Percentiles rank a stretch among this genome's conserved stretches.
Evolutionary conservation across 2,888 invertebrate species (phyloP).

Genomic region (Troides oblongomaculatus): DNA sequence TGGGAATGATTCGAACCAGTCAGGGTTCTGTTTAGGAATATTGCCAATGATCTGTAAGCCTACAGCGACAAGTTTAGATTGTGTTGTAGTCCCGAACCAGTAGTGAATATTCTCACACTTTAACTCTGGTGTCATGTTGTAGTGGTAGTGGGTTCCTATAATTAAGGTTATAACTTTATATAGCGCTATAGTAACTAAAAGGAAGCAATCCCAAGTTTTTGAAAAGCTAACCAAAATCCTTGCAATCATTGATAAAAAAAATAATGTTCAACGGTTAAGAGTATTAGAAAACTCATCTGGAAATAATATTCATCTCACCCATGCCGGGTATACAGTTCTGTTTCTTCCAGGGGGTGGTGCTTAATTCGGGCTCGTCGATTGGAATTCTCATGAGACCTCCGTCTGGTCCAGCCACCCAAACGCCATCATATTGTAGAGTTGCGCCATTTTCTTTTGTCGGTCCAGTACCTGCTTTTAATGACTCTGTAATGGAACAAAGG

Average conservation of each 20-base stretch:
- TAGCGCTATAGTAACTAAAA: neutral
- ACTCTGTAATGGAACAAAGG: slow-evolving; percentile 44
- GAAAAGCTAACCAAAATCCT: too few relatives aligned
- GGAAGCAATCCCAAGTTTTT: neutral
- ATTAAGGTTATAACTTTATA: too few relatives aligned
- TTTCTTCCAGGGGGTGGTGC: slow-evolving; percentile 55
- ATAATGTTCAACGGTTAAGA: too few relatives aligned
- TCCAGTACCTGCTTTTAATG: slow-evolving; percentile 63
- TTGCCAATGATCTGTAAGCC: slow-evolving; percentile 58
- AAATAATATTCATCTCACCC: slow-evolving; percentile 39
- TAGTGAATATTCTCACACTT: slow-evolving; percentile 55
- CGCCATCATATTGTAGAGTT: slow-evolving; percentile 69
- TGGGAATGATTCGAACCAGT: slow-evolving; percentile 55
- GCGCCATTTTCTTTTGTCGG: slow-evolving; percentile 66
- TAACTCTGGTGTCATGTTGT: slow-evolving; percentile 55
- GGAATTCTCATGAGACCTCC: slow-evolving; percentile 57
- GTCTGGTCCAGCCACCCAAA: slow-evolving; percentile 65
- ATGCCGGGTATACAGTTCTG: slow-evolving; percentile 62
- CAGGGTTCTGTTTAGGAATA: slow-evolving; percentile 38
- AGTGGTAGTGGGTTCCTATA: slow-evolving; percentile 62
- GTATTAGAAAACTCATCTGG: too few relatives aligned
- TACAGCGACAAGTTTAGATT: slow-evolving; percentile 55
- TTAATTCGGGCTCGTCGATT: slow-evolving; percentile 48
- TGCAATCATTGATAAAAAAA: too few relatives aligned
- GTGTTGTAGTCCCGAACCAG: slow-evolving; percentile 59